Evolutionary conservation across 1,140 invertebrate species (phyloP), one percentile per base, ranked within the genome.

Genomic region (Drosophila ananassae): DNA sequence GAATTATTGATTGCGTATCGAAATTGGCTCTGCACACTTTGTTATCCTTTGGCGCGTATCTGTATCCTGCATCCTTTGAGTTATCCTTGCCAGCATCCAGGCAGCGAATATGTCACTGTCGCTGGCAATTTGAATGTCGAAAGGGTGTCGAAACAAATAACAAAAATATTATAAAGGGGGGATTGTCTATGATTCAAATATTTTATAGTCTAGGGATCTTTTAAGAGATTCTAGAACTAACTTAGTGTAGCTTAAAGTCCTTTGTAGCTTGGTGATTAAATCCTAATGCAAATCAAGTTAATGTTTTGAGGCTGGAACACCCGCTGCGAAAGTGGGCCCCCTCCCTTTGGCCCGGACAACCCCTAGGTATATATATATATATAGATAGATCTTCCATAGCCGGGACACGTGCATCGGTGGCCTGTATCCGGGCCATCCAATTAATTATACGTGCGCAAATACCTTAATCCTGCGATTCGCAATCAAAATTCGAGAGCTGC

Each of bases 361-460:
- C 28, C 17, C 25, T 28, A 28, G 25, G 0, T 17, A 44, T 50
- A 30, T 9, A 37, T 56, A 37, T 58, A 13, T n/a, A 57, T 24
- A 39, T 37, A 47, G 47, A 28, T 41, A 10, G 24, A 50, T 63
- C 53, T 66, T 22, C 25, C 47, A 37, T 21, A 17, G 57, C 41
- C 55, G 54, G 52, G 50, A 77, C 76, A 72, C 77, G 71, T 73
- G 79, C 73, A 74, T 56, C 63, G 61, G 80, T 80, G 73, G 78
- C 59, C 59, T 48, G 17, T 46, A 48, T 13, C 13, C 54, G 57
- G 71, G 81, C 69, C 74, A 80, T 83, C 85, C 84, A 89, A 89
- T 89, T 89, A 89, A 89, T 89, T 89, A 89, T 89, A 89, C 84
- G 83, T 89, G 83, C 84, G 84, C 83, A 89, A 89, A 89, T 89